Base-by-base conservation (phyloP, 2,113 vertebrate genomes). In the Indicator maculatus region DNA sequence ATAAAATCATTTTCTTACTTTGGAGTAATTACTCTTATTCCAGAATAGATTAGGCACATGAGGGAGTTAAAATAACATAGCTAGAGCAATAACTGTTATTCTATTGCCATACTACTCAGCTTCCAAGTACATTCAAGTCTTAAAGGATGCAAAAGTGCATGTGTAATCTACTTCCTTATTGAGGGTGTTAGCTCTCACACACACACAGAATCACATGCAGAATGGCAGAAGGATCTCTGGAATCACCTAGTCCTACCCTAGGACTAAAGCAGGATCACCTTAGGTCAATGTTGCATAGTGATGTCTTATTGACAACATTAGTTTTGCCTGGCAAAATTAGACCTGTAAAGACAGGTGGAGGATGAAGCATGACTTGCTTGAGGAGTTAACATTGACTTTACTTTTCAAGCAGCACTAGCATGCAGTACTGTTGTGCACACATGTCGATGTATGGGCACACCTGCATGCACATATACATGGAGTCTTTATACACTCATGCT, bases 1-100 rank as follows among this genome's bases (percentile, higher is more conserved):
- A 95, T 86, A 88, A 94, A 93, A 88, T 76, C 86, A 72, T 86
- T 90, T 73, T 87, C 77, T 93, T 93, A 82, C 86, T 92, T 92
- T 79, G 74, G 89, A 87, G 83, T 93, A 90, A 94, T 89, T 95
- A 94, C 83, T 93, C 66, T 59, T 96, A 94, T 89, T 96, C 89
- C 70, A 88, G 90, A 92, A 76, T 12, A 91, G 85, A 93, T 83
- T 91, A 93, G 69, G 85, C 77, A 94, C 91, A 91, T 61, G 85
- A 93, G 83, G 53, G 69, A 95, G 69, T 91, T 89, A 89, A 94
- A 96, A 90, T 58, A 92, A 80, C 72, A 83, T 7, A 96, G 88
- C 80, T 56, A 39, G 47, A 86, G 81, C 87, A 89, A 33, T 94
- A 91, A 92, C n/a, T 89, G 84, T 56, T 91, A 17, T 61, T 87